Evolutionary conservation across 2,113 vertebrate species (phyloP), one percentile per base, ranked within the genome.

Genomic region (mouse (Mus musculus)): DNA sequence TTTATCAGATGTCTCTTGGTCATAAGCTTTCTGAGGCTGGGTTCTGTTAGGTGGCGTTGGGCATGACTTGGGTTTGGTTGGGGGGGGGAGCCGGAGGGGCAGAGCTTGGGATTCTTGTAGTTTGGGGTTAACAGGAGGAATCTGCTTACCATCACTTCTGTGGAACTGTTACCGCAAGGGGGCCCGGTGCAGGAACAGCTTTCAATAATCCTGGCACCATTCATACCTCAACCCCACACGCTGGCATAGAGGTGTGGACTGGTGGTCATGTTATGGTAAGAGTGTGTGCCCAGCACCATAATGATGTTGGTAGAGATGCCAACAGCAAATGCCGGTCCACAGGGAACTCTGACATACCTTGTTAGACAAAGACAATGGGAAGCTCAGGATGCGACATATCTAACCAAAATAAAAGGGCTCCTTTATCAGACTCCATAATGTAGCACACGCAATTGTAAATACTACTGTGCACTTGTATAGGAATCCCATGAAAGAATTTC

Each of bases 171-270:
- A 65, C 5, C 46, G 13, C 24, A 71, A 75, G 84, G 52, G 4
- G 7, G 5, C 67, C 30, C 75, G 26, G 76, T 54, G 61, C 82
- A 33, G 61, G 61, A 65, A 33, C 17, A 39, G 24, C 81, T 65
- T 16, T 63, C 26, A 19, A 65, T 16, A 42, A 82, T 39, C 3
- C n/a, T 63, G 82, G 26, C 81, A 1, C 73, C 16, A 28, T 42
- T 19, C 33, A 26, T 0, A 13, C 1, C 1, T 56, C n/a, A 39
- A 59, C 54, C 28, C n/a, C 28, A n/a, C 9, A 16, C 10, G 26
- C 0, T 5, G 54, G 49, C 46, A n/a, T 3, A 42, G 49, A 59
- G 71, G 1, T 52, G 54, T 59, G n/a, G 73, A 61, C 22, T 33
- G 61, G 22, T 73, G 14, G 59, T 42, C 49, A 24, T 49, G 13